Evolutionary conservation across 2,797 vertebrate species (phyloP).

Genomic region (Telmatherina bonti): DNA sequence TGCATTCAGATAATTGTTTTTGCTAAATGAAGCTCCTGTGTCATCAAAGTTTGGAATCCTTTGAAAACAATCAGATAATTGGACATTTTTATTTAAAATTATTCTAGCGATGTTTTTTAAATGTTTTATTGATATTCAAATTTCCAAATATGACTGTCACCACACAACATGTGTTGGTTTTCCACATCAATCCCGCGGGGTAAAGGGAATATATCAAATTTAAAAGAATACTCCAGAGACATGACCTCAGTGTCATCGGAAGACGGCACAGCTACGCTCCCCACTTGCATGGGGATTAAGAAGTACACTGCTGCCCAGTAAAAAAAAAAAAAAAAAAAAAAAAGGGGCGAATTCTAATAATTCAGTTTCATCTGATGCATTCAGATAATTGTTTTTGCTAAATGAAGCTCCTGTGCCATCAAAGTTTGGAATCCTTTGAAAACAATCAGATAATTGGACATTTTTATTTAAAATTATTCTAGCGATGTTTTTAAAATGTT

Average conservation of each 20-base stretch:
- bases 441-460: background rate
- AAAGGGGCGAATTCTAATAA: no score
- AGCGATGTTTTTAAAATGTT: background rate
- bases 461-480: background rate
- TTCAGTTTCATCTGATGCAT: no score
- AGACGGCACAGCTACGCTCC: conserved; percentile 8
- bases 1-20: no score
- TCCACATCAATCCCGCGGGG: background rate
- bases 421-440: background rate
- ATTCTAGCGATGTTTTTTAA: background rate
- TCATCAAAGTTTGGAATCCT: background rate
- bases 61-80: background rate
- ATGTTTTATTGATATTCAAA: background rate
- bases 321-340: background rate
- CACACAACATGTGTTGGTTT: conserved; percentile 27
- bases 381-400: background rate
- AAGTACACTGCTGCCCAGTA: no score
- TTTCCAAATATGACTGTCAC: background rate
- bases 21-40: background rate
- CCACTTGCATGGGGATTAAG: conserved; percentile 12
- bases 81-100: background rate
- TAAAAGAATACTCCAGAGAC: background rate
- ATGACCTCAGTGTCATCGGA: conserved; percentile 41
- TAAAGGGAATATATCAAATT: background rate
- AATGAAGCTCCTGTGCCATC: background rate